Base-by-base conservation (phyloP, 2,113 vertebrate genomes). In the Muscicapa adusta region DNA sequence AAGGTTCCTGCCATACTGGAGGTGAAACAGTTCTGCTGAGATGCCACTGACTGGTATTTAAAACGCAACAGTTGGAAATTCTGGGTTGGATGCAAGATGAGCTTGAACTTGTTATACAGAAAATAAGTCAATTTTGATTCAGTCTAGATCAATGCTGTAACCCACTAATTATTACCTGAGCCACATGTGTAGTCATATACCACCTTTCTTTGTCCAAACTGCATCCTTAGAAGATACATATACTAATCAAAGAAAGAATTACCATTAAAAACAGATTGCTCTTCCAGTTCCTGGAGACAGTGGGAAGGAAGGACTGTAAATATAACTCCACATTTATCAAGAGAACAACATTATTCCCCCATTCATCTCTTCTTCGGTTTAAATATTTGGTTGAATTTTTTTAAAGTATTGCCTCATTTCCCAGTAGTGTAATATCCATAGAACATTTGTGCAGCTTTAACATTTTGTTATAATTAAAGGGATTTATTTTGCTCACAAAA, bases 401-500 rank as follows among this genome's bases (percentile, higher is more conserved):
- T 50, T 7, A 19, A 22, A 76, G 8, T 6, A 1, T 82, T 91
- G 18, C 34, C 45, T 89, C 78, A 53, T 93, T 85, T 93, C 89
- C 77, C 61, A 75, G 25, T 85, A 68, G 81, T 89, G 47, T 45
- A 85, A 57, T 94, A 94, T 34, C 45, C 60, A n/a, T 10, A 70
- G 81, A 85, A 79, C 34, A 43, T 88, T 88, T 88, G 42, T 74
- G 47, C 31, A 75, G 14, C 61, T 71, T 81, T 91, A 96, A 92
- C 34, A 88, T 94, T 96, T 88, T 88, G 45, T 65, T 91, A 65
- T 78, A 95, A 91, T 92, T 93, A 91, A 82, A 75, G 17, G 42
- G 65, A 91, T 91, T 94, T 94, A 85, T 94, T 94, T 95, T 73
- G 33, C 51, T 79, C 43, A 63, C 89, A 91, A 92, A 94, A 93